phyloP scores from a whole-genome alignment of 2,113 vertebrate species.

The Entosphenus tridentatus region DNA sequence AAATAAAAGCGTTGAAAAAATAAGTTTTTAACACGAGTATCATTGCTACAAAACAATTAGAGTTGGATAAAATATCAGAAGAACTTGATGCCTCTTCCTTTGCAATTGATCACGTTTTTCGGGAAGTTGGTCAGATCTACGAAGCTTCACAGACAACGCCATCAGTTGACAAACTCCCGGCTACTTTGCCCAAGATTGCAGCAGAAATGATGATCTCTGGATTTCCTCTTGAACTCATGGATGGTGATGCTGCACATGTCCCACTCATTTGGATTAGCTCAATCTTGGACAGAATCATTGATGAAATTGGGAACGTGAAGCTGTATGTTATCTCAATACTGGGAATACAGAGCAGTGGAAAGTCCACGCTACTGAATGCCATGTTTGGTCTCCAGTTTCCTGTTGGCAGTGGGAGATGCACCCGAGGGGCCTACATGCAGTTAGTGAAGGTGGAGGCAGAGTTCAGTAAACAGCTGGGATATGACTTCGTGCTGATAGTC shows the following conservation, averaged over 20 bases:
- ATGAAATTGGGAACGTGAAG: conserved; percentile 8
- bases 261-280: conserved; percentile 33
- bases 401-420: conserved; percentile 17
- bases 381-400: conserved; percentile 40
- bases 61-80: background rate
- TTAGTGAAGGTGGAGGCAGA: conserved; percentile 11
- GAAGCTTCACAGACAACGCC: conserved; percentile 20
- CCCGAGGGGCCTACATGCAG: conserved; percentile 27
- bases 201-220: conserved; percentile 26
- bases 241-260: conserved; percentile 31
- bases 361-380: conserved; percentile 34
- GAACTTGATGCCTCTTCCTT: conserved; percentile 21
- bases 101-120: conserved; percentile 33
- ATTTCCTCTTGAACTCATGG: conserved; percentile 35
- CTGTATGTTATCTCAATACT: conserved; percentile 30
- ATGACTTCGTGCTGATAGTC: conserved; percentile 17
- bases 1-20: background rate
- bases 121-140: conserved; percentile 42
- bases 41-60: background rate
- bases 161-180: conserved; percentile 6
- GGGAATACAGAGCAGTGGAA: conserved; percentile 39
- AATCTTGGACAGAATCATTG: conserved; percentile 11
- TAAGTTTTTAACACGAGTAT: background rate
- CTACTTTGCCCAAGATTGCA: conserved; percentile 15
- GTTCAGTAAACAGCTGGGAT: conserved; percentile 17